A percentile compares a stretch with the other conserved stretches of the same genome.
Evolutionary conservation across 2,113 vertebrate species (phyloP).

Genomic region (Eptesicus fuscus): DNA sequence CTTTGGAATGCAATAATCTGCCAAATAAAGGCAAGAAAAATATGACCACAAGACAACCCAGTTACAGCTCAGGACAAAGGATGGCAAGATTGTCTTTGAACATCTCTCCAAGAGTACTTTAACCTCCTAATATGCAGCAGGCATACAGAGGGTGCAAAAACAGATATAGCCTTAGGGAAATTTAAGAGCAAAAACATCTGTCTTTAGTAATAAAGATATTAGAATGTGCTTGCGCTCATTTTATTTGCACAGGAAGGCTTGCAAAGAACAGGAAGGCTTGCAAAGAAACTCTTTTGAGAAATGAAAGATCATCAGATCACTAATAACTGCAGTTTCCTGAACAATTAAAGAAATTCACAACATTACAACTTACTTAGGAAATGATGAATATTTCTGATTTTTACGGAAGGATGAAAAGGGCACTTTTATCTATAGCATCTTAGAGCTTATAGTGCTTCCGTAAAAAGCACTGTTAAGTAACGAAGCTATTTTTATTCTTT

Average conservation of each 20-base stretch:
- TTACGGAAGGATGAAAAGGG: slow-evolving; percentile 56
- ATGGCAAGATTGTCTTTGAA: neutral
- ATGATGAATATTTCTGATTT: slow-evolving; percentile 51
- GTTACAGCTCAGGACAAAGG: neutral
- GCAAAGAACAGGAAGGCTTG: slow-evolving; percentile 57
- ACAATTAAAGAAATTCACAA: slow-evolving; percentile 66
- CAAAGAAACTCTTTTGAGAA: slow-evolving; percentile 61
- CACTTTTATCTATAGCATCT: slow-evolving; percentile 51
- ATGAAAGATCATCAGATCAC: slow-evolving; percentile 69
- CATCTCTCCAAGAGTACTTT: neutral
- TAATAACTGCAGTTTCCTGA: slow-evolving; percentile 60
- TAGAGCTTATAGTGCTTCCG: neutral
- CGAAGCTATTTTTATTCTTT: slow-evolving; percentile 42
- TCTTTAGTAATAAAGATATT: slow-evolving; percentile 54
- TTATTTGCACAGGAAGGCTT: slow-evolving; percentile 62
- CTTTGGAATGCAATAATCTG: neutral
- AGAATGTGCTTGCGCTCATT: slow-evolving; percentile 42
- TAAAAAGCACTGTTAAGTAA: slow-evolving; percentile 30
- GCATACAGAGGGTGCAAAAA: too few species aligned
- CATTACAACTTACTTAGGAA: slow-evolving; percentile 63
- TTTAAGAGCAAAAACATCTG: slow-evolving; percentile 33
- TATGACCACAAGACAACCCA: neutral
- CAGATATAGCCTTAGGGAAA: neutral
- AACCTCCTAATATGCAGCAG: neutral
- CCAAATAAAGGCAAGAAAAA: neutral